Conservation (phyloP, 2,888 invertebrate species). For the Drosophila neonasuta region DNA sequence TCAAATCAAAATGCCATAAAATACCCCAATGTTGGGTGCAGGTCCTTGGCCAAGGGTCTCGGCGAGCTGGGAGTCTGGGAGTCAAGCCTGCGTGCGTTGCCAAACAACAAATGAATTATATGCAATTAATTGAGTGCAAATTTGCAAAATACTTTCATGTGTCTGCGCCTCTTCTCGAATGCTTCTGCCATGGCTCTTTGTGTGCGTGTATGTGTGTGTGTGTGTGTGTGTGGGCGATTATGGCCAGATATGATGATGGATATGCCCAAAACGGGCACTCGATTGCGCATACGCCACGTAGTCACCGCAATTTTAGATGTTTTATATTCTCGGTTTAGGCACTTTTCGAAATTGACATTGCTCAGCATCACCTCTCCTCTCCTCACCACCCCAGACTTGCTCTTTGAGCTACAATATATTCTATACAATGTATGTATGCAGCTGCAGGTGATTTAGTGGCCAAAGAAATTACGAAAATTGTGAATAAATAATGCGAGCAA, state of each 20-base stretch:
- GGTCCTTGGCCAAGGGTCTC: background rate
- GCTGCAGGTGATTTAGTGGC: conserved; percentile 49
- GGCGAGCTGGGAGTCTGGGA: background rate
- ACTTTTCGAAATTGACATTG: conserved; percentile 33
- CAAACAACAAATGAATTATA: conserved; percentile 79
- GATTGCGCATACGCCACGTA: conserved; percentile 59
- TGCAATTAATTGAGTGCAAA: conserved; percentile 80
- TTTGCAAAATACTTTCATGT: conserved; percentile 76
- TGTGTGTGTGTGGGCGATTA: conserved; percentile 46
- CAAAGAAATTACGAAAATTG: conserved; percentile 20
- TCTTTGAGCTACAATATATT: no score
- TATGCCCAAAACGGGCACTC: conserved; percentile 49
- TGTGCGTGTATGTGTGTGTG: conserved; percentile 23
- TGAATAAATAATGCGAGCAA: conserved; percentile 22
- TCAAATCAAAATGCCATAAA: conserved; percentile 80
- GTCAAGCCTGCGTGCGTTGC: conserved; percentile 19
- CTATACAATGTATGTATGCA: background rate
- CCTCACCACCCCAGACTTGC: no score
- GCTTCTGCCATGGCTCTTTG: background rate
- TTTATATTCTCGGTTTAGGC: conserved; percentile 19
- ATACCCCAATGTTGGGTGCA: conserved; percentile 58
- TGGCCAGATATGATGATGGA: conserved; percentile 66
- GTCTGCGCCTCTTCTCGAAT: conserved; percentile 46
- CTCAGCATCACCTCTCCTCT: no score
- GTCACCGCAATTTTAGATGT: conserved; percentile 24